Evolutionary conservation across 92 coral and sea anemone species (phyloP), one percentile per base, ranked within the genome.

Genomic region (Diadumene lineata): DNA sequence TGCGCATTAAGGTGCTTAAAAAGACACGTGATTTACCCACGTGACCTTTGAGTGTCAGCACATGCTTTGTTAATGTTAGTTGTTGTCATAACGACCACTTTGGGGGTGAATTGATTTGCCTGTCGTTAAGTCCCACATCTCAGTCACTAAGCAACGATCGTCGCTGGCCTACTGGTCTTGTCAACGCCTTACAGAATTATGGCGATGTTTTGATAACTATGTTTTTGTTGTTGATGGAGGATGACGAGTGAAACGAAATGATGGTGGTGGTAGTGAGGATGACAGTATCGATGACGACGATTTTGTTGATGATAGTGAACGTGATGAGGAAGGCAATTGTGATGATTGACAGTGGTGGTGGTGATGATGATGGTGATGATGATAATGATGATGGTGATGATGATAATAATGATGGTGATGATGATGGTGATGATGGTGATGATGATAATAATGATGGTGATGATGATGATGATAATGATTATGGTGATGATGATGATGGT

Each of bases 51-150:
- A 62, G n/a, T 6, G 31, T 43, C 26, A 28, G 64, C 38, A 23
- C 68, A 62, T 62, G 68, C 68, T 60, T 1, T 7, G 29, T 62
- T 31, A 29, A 22, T 9, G 23, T 10, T 58, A 58, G 64, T 58
- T 62, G 38, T 62, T 31, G 43, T 31, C 68, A 62, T 62, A 22
- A 24, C 77, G 50, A 57, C 77, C 77, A 56, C 66, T 72, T 43
- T 72, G 56, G 77, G n/a, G 64, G 64, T 72, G 56, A 56, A 48
- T 56, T 56, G 13, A 72, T 72, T 72, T 56, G 64, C 77, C 77
- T 72, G 77, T 72, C 77, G 77, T 33, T 72, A n/a, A 57, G 62
- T 72, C 77, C 62, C 50, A 56, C 50, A 56, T 72, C 77, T 50
- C 66, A 72, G 77, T 72, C 77, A 57, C 67, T 72, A 56, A 28